phyloP scores from a whole-genome alignment of 2,888 invertebrate species.

The Drosophila prolongata region DNA sequence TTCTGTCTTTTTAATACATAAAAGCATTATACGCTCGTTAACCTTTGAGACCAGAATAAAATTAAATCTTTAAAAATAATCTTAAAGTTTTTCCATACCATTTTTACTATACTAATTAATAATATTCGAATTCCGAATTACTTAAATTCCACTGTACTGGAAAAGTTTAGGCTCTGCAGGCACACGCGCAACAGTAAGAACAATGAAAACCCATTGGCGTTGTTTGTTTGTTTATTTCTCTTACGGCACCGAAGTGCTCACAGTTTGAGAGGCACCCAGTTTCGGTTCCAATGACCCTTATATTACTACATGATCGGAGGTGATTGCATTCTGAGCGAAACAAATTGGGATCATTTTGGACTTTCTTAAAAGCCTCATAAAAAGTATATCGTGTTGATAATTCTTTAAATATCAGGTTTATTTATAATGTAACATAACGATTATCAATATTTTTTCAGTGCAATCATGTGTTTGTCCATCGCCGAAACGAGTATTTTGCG shows the following conservation, averaged over 20 bases:
- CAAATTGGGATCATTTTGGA: background rate
- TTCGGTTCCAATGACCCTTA: slow-evolving; percentile 67
- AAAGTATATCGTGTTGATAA: background rate
- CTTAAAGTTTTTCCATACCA: too few relatives aligned
- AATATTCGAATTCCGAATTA: background rate
- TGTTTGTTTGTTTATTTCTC: slow-evolving; percentile 51
- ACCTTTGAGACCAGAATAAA: too few relatives aligned
- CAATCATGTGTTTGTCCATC: slow-evolving; percentile 57
- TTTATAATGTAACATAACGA: background rate
- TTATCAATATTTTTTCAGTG: slow-evolving; percentile 5
- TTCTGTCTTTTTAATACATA: too few relatives aligned
- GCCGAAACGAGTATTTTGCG: slow-evolving; percentile 50
- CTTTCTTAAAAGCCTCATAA: background rate
- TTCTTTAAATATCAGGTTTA: background rate
- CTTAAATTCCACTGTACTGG: slow-evolving; percentile 23
- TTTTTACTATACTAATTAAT: background rate
- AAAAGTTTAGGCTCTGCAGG: slow-evolving; percentile 50
- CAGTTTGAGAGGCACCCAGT: slow-evolving; percentile 48
- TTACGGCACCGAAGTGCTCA: slow-evolving; percentile 23
- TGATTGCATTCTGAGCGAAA: slow-evolving; percentile 30
- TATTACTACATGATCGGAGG: slow-evolving; percentile 5
- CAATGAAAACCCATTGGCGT: slow-evolving; percentile 33
- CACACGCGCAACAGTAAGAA: slow-evolving; percentile 35
- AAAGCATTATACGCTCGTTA: too few relatives aligned
- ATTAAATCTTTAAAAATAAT: too few relatives aligned